Evolutionary conservation across 2,113 vertebrate genomes (phyloP).

Genomic region (Agelaius phoeniceus): DNA sequence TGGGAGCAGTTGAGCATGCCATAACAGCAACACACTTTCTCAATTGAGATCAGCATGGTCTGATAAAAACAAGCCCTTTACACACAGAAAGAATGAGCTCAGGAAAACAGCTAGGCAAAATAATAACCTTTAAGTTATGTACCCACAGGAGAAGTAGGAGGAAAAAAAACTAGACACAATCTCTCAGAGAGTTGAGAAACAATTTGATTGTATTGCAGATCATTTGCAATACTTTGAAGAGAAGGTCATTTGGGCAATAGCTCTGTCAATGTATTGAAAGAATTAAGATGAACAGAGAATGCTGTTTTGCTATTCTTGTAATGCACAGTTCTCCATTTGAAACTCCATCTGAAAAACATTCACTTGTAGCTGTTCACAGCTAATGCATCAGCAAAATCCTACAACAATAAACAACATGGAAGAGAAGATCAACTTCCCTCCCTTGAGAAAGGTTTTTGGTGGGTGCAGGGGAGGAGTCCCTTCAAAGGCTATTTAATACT

Average conservation of each 20-base stretch:
- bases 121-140: not conserved
- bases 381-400: slow-evolving; percentile 3
- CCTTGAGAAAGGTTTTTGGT: not conserved
- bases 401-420: not conserved
- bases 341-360: not conserved
- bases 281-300: not conserved
- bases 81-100: not conserved
- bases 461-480: not conserved
- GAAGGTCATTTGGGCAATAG: not conserved
- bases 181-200: not conserved
- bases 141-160: not conserved
- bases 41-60: not conserved
- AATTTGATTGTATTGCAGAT: not conserved
- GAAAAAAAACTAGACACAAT: not conserved
- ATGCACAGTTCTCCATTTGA: not conserved
- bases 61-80: not conserved
- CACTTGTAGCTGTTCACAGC: not conserved
- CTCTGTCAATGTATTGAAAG: not conserved
- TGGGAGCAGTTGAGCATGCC: not conserved
- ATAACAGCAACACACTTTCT: not conserved
- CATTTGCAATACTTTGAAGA: not conserved
- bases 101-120: not conserved
- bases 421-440: not conserved
- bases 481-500: slow-evolving; percentile 5
- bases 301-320: not conserved